Conservation (phyloP, 2,113 vertebrate genomes). For the Bambusicola thoracicus region DNA sequence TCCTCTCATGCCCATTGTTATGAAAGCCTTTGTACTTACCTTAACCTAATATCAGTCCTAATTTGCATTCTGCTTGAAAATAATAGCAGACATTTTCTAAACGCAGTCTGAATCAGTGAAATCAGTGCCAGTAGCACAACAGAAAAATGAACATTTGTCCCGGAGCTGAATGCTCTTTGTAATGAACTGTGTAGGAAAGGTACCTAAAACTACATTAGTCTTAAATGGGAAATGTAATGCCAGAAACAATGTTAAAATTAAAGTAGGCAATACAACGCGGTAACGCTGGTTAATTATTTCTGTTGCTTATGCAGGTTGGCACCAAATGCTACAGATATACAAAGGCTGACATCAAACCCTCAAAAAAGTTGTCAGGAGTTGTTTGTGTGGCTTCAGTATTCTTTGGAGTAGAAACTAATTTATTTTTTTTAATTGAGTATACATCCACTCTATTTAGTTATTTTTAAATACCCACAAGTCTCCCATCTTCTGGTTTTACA, state of each 20-base stretch:
- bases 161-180: not conserved
- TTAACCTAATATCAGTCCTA: not conserved
- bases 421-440: not conserved
- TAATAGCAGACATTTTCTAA: not conserved
- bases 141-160: not conserved
- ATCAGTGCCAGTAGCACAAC: not conserved
- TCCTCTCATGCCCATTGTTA: not conserved
- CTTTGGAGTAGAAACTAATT: not conserved
- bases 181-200: not conserved
- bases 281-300: not conserved
- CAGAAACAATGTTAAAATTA: not conserved
- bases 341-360: not conserved
- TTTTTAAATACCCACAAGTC: not conserved
- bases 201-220: not conserved
- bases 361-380: not conserved
- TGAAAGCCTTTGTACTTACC: not conserved
- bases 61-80: not conserved
- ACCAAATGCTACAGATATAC: not conserved
- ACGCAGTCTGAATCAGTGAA: not conserved
- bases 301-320: not conserved
- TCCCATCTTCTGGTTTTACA: not conserved
- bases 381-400: not conserved
- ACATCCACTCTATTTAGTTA: not conserved
- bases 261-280: not conserved
- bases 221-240: not conserved